phyloP scores from a whole-genome alignment of 1,140 invertebrate genomes.

The Zaprionus ornatus region DNA sequence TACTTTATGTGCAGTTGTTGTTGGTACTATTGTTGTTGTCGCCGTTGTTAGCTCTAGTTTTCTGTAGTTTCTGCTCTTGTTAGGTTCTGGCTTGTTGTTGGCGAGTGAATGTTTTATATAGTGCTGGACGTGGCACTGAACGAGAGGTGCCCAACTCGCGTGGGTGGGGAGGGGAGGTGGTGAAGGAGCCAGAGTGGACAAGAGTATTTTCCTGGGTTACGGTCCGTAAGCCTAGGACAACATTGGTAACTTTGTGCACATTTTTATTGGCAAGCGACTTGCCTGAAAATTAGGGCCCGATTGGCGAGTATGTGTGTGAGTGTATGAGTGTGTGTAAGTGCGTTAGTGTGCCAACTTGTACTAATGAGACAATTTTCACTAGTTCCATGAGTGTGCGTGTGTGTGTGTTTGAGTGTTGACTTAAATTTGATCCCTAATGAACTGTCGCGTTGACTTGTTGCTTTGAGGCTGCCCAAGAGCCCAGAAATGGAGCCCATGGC shows the following conservation, averaged over 20 bases:
- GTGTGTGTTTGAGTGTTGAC: slow-evolving; percentile 48
- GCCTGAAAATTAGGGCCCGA: slow-evolving; percentile 45
- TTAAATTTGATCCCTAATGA: slow-evolving; percentile 70
- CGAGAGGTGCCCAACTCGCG: background rate
- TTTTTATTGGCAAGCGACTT: slow-evolving; percentile 47
- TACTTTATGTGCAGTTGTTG: slow-evolving; percentile 6
- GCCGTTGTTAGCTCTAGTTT: slow-evolving; percentile 25
- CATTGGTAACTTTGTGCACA: slow-evolving; percentile 35
- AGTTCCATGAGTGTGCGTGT: slow-evolving; percentile 31
- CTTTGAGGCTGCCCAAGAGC: slow-evolving; percentile 34
- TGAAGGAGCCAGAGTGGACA: background rate
- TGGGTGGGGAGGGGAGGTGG: background rate
- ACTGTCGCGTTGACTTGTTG: slow-evolving; percentile 64
- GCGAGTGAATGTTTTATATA: slow-evolving; percentile 23
- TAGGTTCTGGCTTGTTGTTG: slow-evolving; percentile 21
- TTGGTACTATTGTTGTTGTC: background rate
- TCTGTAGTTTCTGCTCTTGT: slow-evolving; percentile 20
- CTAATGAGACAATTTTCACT: slow-evolving; percentile 76
- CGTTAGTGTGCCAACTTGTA: slow-evolving; percentile 35
- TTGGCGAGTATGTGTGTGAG: slow-evolving; percentile 5
- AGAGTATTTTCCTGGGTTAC: background rate
- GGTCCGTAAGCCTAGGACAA: slow-evolving; percentile 16
- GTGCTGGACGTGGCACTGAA: background rate
- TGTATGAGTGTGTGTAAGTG: background rate
- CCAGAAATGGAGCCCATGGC: slow-evolving; percentile 3